These are phyloP conservation scores for Pachyuromys duprasi DNA, from an alignment of 2,797 vertebrate genomes.

Conservation along the genomic window DNA sequence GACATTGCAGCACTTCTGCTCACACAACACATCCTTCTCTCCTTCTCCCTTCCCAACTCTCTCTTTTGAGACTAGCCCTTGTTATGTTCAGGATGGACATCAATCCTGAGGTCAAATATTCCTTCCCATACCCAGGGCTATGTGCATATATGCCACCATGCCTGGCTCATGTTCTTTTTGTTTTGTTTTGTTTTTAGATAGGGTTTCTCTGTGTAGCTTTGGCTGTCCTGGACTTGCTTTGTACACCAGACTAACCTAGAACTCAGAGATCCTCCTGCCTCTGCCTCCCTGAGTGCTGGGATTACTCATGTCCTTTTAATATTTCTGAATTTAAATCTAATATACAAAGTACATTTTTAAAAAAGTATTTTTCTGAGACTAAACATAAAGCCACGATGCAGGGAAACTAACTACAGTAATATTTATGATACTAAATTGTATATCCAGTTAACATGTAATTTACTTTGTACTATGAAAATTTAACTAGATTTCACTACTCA, in stretches of 20 bases:
- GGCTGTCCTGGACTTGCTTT: too few relatives aligned
- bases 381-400: conserved; percentile 57
- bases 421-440: conserved; percentile 32
- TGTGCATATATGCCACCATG: not conserved
- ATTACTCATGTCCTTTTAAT: not conserved
- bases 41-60: not conserved
- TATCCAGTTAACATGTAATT: not conserved
- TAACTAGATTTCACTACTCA: conserved; percentile 3
- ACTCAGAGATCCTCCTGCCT: too few relatives aligned
- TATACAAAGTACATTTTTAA: conserved; percentile 19
- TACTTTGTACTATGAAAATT: conserved; percentile 45
- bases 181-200: too few relatives aligned
- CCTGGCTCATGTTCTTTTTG: not conserved
- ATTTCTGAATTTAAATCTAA: conserved; percentile 51
- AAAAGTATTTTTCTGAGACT: conserved; percentile 37
- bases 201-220: too few relatives aligned
- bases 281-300: too few relatives aligned
- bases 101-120: not conserved
- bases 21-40: not conserved
- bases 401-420: not conserved
- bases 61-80: not conserved
- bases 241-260: too few relatives aligned
- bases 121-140: not conserved
- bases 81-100: not conserved
- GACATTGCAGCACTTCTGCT: not conserved